Base-by-base conservation (phyloP, 2,888 invertebrate species). In the Caradrina clavipalpis region DNA sequence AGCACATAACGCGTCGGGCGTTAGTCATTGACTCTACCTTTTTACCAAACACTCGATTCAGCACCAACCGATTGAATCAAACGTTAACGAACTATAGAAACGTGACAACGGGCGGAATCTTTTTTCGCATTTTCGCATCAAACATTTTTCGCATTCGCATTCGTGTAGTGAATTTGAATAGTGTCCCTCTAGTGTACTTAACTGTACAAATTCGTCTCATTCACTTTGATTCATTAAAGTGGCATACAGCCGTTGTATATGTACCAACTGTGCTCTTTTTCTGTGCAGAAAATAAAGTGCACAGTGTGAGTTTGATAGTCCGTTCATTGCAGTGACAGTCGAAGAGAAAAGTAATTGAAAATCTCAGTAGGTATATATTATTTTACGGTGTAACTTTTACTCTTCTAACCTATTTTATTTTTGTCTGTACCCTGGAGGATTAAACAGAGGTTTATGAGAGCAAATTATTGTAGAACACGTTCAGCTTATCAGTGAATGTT, bases 41-140 rank as follows among this genome's bases (percentile, higher is more conserved):
- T 84, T 83, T 73, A 79, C 68, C 72, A 85, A 83, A 83, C 85
- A 80, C 78, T 78, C 73, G 73, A 84, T 77, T 86, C 84, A 85
- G 85, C 88, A 84, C 75, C 80, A 76, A 74, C 76, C 83, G 84
- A 86, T 88, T 87, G 87, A 85, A 89, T 89, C 81, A 83, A 72
- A 73, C 83, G 88, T 83, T 89, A 89, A 89, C 89, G 89, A 89
- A 89, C 90, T 89, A 89, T 88, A 88, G 84, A 83, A 76, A 87
- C 82, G 86, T 87, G 87, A 87, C 86, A 85, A 78, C 81, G 73
- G 76, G 50, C 73, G 58, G 55, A 79, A 78, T 80, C 83, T 86
- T 89, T 77, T 89, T 89, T 86, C 76, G 50, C 71, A 73, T 76
- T 59, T 73, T 79, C 67, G 70, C 69, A 80, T 84, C 87, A 89